Conservation (phyloP, 2,888 invertebrate species). For the Siphonodentalium dalli region DNA sequence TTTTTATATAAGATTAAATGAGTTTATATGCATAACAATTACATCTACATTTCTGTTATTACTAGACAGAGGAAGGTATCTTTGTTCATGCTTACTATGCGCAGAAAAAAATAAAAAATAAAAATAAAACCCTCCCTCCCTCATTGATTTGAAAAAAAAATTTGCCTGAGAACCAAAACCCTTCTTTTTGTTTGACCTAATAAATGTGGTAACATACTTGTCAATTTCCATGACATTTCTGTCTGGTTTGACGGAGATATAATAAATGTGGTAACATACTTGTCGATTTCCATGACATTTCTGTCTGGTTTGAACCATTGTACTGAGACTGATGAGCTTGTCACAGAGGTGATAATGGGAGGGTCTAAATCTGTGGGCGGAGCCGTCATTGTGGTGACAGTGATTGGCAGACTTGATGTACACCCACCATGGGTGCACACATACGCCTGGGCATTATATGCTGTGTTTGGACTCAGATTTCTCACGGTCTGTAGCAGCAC, state of each 20-base stretch:
- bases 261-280: constrained; percentile 39
- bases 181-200: no score
- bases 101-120: no score
- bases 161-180: no score
- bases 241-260: constrained; percentile 38
- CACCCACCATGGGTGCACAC: constrained; percentile 56
- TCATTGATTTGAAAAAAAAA: neutral
- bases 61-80: no score
- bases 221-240: constrained; percentile 49
- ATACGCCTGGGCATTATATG: constrained; percentile 42
- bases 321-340: constrained; percentile 39
- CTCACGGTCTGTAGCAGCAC: constrained; percentile 40
- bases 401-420: constrained; percentile 38
- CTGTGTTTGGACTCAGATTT: constrained; percentile 39
- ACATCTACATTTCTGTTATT: no score
- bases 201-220: constrained; percentile 40
- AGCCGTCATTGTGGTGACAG: constrained; percentile 39
- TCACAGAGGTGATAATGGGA: constrained; percentile 32
- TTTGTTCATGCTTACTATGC: no score
- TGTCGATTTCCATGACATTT: constrained; percentile 50
- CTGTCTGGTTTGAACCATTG: constrained; percentile 43
- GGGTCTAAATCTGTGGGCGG: constrained; percentile 46
- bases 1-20: no score
- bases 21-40: no score
- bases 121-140: no score